Conservation (phyloP, 2,797 vertebrate species). For the Apogon hyalosoma region DNA sequence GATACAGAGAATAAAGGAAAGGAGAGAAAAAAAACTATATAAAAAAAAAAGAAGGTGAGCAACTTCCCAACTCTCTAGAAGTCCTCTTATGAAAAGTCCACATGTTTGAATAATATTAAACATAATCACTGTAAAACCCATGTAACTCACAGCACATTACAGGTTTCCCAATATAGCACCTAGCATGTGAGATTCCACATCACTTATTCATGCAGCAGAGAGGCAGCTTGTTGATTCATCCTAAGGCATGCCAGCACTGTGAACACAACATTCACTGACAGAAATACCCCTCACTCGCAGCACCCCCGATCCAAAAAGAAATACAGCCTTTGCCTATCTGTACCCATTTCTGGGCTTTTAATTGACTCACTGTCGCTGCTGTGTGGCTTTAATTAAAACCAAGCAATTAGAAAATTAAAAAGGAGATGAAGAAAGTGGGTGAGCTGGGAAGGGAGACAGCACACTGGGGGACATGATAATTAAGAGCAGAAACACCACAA, state of each 20-base stretch:
- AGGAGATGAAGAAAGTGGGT: constrained; percentile 68
- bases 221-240: constrained; percentile 50
- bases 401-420: constrained; percentile 84
- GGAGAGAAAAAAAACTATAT: constrained; percentile 1
- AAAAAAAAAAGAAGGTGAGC: constrained; percentile 5
- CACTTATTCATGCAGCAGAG: constrained; percentile 58
- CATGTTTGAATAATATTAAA: constrained; percentile 14
- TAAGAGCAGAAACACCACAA: constrained; percentile 74
- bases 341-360: constrained; percentile 70
- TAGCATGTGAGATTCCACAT: constrained; percentile 48
- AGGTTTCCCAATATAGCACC: constrained; percentile 30
- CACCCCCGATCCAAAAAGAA: background rate
- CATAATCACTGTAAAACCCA: constrained; percentile 10
- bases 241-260: constrained; percentile 13
- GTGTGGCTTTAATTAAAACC: constrained; percentile 85
- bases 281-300: constrained; percentile 10
- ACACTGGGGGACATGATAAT: constrained; percentile 73
- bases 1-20: constrained; percentile 16
- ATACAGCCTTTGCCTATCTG: constrained; percentile 51
- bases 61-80: constrained; percentile 15
- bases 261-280: constrained; percentile 15
- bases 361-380: constrained; percentile 77
- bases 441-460: constrained; percentile 59
- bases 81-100: constrained; percentile 32
- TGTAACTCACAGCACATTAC: constrained; percentile 19